These are phyloP conservation scores for Pogona vitticeps DNA, from an alignment of 2,113 vertebrate species.

Conservation along the genomic window DNA sequence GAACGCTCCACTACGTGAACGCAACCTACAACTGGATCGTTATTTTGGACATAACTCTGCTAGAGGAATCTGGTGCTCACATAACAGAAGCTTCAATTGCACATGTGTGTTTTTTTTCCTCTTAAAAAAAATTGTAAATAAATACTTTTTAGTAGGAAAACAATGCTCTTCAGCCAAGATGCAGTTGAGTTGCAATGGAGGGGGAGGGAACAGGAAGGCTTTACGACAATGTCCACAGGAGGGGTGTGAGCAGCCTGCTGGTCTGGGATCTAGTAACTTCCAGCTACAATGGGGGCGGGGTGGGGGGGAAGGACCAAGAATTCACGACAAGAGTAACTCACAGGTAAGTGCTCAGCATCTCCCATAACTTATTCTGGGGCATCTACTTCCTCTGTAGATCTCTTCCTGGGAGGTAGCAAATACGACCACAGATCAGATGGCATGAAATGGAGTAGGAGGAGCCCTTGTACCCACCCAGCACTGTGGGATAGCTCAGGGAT, in stretches of 20 bases:
- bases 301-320: neutral
- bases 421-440: too few species aligned
- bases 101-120: neutral
- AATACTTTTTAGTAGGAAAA: constrained; percentile 58
- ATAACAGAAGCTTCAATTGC: neutral
- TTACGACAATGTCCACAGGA: rapidly evolving
- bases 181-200: neutral
- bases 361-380: neutral
- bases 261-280: neutral
- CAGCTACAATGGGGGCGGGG: neutral
- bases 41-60: neutral
- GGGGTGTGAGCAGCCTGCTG: rapidly evolving
- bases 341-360: neutral
- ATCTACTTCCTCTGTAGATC: neutral
- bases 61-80: neutral
- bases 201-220: neutral
- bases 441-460: neutral
- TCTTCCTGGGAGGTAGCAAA: neutral
- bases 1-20: neutral
- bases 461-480: too few species aligned
- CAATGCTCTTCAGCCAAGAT: neutral
- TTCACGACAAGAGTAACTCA: neutral
- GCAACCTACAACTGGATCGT: neutral
- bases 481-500: neutral
- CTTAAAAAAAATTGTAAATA: constrained; percentile 54